Evolutionary conservation across 2,888 invertebrate genomes (phyloP).

Genomic region (Phasia obesa): DNA sequence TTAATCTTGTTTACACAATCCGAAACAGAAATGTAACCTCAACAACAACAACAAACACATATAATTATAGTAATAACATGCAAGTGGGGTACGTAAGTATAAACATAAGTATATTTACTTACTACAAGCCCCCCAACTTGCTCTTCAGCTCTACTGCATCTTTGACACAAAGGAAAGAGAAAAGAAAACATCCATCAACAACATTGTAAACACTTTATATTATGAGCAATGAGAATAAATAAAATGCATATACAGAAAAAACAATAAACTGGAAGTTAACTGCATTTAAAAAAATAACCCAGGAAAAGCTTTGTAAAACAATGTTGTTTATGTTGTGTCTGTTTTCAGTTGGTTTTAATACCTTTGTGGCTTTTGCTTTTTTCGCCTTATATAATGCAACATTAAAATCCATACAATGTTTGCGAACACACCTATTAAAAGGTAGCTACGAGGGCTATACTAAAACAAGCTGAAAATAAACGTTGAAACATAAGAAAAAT

Average conservation of each 20-base stretch:
- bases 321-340: constrained; percentile 34
- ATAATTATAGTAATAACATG: constrained; percentile 50
- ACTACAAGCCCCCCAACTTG: not conserved
- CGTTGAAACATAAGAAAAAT: no score
- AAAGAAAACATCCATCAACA: constrained; percentile 47
- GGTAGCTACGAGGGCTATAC: not conserved
- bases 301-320: constrained; percentile 47
- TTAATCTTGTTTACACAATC: constrained; percentile 61
- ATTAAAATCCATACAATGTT: constrained; percentile 38
- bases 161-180: constrained; percentile 22
- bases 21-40: not conserved
- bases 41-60: constrained; percentile 20
- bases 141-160: not conserved
- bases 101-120: constrained; percentile 25
- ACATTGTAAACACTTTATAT: constrained; percentile 67
- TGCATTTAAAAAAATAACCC: constrained; percentile 17
- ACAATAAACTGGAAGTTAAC: constrained; percentile 10
- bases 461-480: no score
- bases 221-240: constrained; percentile 15
- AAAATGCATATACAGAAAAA: constrained; percentile 16
- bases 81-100: constrained; percentile 6
- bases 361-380: constrained; percentile 28
- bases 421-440: not conserved
- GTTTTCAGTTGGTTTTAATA: not conserved
- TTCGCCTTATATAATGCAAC: constrained; percentile 28